phyloP scores from a whole-genome alignment of 2,888 invertebrate genomes.

The Drosophila austrosaltans region DNA sequence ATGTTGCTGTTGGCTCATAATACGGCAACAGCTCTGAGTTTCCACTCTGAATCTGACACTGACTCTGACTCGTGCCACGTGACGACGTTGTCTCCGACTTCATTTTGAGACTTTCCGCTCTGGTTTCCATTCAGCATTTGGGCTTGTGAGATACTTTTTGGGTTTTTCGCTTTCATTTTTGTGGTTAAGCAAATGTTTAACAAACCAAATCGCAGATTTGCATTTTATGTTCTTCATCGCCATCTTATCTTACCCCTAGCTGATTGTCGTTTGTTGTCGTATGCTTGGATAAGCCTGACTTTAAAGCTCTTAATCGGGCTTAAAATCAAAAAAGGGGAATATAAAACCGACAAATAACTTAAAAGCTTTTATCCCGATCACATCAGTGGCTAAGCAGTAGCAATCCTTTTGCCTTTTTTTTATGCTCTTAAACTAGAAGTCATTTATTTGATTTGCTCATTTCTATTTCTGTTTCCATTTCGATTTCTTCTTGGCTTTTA shows the following conservation, averaged over 20 bases:
- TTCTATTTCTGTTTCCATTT: constrained; percentile 49
- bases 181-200: constrained; percentile 81
- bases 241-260: constrained; percentile 35
- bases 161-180: constrained; percentile 53
- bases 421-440: constrained; percentile 30
- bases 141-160: constrained; percentile 35
- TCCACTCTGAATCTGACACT: constrained; percentile 35
- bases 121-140: constrained; percentile 17
- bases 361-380: constrained; percentile 29
- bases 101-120: constrained; percentile 45
- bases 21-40: constrained; percentile 55
- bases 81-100: constrained; percentile 33
- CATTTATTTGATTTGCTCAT: constrained; percentile 63
- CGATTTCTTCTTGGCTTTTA: constrained; percentile 52
- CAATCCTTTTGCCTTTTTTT: constrained; percentile 37
- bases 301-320: constrained; percentile 75
- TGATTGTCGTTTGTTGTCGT: constrained; percentile 41
- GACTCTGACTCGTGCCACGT: constrained; percentile 32
- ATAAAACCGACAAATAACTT: constrained; percentile 40
- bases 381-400: constrained; percentile 29
- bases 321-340: constrained; percentile 61
- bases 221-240: constrained; percentile 69
- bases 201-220: constrained; percentile 80
- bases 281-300: constrained; percentile 67
- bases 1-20: constrained; percentile 77